These are phyloP conservation scores for Pseudobourletiella spinata DNA, from an alignment of 1,140 invertebrate genomes.

Conservation along the genomic window DNA sequence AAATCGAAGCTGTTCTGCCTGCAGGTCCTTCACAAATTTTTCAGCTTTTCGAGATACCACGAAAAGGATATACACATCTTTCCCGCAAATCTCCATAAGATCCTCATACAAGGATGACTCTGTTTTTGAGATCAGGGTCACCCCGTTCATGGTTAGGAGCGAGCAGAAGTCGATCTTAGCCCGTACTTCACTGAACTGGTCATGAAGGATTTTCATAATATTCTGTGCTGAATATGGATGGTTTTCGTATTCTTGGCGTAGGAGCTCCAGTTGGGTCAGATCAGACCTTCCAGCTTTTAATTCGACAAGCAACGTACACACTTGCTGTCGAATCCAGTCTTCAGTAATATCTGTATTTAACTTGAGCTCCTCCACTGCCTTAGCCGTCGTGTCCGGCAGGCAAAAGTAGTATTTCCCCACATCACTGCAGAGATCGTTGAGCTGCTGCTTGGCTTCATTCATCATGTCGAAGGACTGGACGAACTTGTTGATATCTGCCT, in stretches of 20 bases:
- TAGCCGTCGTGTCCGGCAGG: not conserved
- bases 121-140: no score
- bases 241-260: not conserved
- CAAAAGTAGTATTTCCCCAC: not conserved
- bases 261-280: not conserved
- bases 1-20: no score
- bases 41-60: no score
- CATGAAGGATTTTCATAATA: no score
- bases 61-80: no score
- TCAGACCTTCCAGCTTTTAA: slow-evolving; percentile 5
- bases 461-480: slow-evolving; percentile 12
- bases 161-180: no score
- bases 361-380: not conserved
- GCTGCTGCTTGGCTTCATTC: not conserved
- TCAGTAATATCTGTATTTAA: not conserved
- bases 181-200: no score
- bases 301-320: not conserved
- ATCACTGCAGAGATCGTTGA: slow-evolving; percentile 15
- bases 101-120: no score
- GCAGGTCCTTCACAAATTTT: no score
- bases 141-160: no score
- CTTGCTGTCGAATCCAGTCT: not conserved
- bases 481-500: not conserved
- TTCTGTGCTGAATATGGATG: not conserved
- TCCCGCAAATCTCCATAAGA: no score